phyloP scores from a whole-genome alignment of 2,888 invertebrate genomes.

The Julus scandinavius region DNA sequence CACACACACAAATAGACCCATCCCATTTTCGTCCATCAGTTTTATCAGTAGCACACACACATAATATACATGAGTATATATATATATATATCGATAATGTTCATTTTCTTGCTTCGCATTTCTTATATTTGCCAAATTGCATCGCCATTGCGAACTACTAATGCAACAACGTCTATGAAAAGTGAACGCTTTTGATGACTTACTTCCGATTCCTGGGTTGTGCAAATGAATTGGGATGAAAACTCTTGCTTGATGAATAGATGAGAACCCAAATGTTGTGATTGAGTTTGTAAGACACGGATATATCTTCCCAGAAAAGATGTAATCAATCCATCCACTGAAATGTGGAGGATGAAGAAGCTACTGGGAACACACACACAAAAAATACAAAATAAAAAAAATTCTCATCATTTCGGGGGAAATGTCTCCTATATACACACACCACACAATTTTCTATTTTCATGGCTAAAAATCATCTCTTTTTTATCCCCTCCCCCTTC shows the following conservation, averaged over 20 bases:
- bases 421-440: background rate
- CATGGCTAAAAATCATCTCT: background rate
- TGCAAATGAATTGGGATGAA: background rate
- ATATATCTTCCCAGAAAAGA: conserved; percentile 13
- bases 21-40: background rate
- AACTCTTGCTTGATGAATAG: background rate
- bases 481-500: background rate
- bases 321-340: conserved; percentile 3
- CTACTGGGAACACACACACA: background rate
- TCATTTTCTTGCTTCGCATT: background rate
- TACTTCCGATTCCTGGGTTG: background rate
- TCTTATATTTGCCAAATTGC: background rate
- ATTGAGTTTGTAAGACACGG: conserved; percentile 30
- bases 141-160: background rate
- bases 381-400: background rate
- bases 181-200: conserved; percentile 32
- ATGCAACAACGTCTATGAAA: background rate
- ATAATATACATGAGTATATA: background rate
- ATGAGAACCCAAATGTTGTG: background rate
- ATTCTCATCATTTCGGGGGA: background rate
- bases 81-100: background rate
- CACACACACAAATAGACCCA: background rate
- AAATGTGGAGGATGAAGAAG: conserved; percentile 8
- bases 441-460: background rate
- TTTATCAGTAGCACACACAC: conserved; percentile 1